Conservation (phyloP, 2,113 vertebrate species). For the Saccopteryx leptura region DNA sequence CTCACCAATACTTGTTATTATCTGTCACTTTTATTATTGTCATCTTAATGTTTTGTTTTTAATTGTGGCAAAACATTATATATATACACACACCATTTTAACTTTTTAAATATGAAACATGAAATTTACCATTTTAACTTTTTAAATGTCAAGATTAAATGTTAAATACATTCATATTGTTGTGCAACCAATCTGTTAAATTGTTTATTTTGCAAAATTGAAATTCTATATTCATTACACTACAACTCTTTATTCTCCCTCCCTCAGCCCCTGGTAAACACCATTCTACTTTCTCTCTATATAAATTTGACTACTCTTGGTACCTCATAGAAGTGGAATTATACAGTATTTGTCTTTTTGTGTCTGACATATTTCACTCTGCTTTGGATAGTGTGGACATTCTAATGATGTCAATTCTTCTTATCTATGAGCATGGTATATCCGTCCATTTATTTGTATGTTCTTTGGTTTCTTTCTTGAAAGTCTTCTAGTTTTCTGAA, state of each 20-base stretch:
- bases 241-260: not conserved
- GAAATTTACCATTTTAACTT: slow-evolving; percentile 22
- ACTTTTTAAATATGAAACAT: not conserved
- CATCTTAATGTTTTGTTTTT: slow-evolving; percentile 23
- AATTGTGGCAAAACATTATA: not conserved
- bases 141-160: not conserved
- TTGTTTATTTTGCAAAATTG: slow-evolving; percentile 22
- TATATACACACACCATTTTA: too few relatives aligned
- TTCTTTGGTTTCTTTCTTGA: not conserved
- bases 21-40: not conserved
- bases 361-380: not conserved
- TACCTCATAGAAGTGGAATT: not conserved
- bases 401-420: not conserved
- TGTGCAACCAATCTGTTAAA: not conserved
- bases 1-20: not conserved
- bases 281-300: slow-evolving; percentile 19
- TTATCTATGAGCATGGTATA: not conserved
- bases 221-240: not conserved
- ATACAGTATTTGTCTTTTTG: not conserved
- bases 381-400: not conserved
- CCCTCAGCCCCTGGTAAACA: not conserved
- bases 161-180: not conserved
- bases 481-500: not conserved
- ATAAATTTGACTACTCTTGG: not conserved
- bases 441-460: not conserved